Percentiles rank a stretch among this genome's conserved stretches.
phyloP scores from a whole-genome alignment of 2,797 vertebrate species.

The Megaceryle alcyon region DNA sequence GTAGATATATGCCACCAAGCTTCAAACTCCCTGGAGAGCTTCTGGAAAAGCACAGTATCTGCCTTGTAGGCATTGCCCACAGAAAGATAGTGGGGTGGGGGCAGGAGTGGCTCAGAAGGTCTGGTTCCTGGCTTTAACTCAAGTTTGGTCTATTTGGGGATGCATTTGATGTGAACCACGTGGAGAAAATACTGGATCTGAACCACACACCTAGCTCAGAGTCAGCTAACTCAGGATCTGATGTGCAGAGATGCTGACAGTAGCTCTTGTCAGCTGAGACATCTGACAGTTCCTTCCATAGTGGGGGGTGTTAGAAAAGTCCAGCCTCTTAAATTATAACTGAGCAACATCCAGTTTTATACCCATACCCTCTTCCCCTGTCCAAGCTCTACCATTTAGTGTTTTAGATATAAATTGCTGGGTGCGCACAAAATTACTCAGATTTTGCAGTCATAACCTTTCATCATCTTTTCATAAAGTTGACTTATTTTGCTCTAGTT shows the following conservation, averaged over 20 bases:
- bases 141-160: background rate
- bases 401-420: background rate
- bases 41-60: rapidly evolving
- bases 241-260: background rate
- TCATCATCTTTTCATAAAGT: background rate
- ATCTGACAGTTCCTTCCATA: background rate
- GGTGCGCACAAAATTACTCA: background rate
- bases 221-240: background rate
- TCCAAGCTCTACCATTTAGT: background rate
- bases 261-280: background rate
- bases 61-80: background rate
- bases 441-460: background rate
- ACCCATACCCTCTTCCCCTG: background rate
- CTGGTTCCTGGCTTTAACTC: background rate
- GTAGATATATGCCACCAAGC: background rate
- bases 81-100: background rate
- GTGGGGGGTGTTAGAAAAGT: background rate
- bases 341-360: background rate
- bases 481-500: background rate
- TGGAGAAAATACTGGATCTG: background rate
- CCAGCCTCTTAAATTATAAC: background rate
- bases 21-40: background rate
- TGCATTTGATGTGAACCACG: rapidly evolving
- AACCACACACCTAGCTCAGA: background rate
- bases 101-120: background rate